These are phyloP conservation scores for Crotalus horridus DNA, from an alignment of 2,113 vertebrate genomes.

Conservation along the genomic window DNA sequence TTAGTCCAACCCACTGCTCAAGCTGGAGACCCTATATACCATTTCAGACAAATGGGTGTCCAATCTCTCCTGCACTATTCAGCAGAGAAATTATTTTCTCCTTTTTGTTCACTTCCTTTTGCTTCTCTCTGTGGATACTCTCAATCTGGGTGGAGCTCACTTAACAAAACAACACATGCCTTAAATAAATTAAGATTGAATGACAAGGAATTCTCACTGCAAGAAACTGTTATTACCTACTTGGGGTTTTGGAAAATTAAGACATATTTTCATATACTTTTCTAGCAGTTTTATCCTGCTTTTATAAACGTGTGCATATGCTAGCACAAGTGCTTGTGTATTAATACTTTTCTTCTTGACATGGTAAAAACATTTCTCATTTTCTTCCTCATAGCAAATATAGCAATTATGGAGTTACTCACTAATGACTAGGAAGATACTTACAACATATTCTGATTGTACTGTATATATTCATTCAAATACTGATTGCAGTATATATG, in stretches of 20 bases:
- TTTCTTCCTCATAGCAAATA: background rate
- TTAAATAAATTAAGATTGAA: background rate
- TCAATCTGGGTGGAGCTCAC: background rate
- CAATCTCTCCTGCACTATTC: background rate
- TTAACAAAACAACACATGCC: background rate
- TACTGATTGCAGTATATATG: background rate
- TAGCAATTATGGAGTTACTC: background rate
- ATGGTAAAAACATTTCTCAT: background rate
- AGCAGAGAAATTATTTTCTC: background rate
- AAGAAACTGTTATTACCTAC: background rate
- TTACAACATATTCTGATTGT: background rate
- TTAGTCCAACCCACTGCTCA: background rate
- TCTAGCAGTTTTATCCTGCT: background rate
- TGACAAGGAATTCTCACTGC: background rate
- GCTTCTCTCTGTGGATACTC: background rate
- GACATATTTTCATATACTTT: background rate
- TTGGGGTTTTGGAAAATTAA: background rate
- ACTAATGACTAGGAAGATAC: background rate
- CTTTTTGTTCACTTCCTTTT: background rate
- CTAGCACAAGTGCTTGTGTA: background rate
- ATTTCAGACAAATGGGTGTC: background rate
- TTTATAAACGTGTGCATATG: background rate
- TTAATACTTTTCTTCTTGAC: background rate
- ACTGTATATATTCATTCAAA: background rate
- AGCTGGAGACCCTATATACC: background rate